These are phyloP conservation scores for Myotis findleyi DNA, from an alignment of 2,797 vertebrate species.

Conservation along the genomic window DNA sequence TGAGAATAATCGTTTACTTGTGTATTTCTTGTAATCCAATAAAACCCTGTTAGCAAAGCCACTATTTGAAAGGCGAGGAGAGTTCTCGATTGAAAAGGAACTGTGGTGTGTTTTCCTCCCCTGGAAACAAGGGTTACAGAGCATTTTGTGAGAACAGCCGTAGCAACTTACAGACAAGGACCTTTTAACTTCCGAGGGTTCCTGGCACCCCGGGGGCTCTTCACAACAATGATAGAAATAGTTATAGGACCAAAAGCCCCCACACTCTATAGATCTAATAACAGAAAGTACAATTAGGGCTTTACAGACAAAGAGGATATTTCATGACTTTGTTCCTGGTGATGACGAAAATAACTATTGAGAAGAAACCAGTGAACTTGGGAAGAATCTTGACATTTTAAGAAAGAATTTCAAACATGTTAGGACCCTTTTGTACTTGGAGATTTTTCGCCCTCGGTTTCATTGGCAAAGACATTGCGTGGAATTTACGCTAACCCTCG, in stretches of 20 bases:
- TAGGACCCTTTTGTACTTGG: background rate
- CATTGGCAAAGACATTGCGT: background rate
- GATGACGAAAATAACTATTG: background rate
- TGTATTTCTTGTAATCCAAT: constrained; percentile 11
- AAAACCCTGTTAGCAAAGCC: constrained; percentile 15
- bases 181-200: background rate
- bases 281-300: background rate
- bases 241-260: background rate
- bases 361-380: background rate
- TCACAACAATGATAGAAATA: background rate
- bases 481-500: fast-evolving
- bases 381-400: constrained; percentile 19
- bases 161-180: background rate
- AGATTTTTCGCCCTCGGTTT: background rate
- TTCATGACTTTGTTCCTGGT: background rate
- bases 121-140: background rate
- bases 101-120: background rate
- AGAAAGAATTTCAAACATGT: background rate
- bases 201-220: background rate
- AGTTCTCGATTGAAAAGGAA: background rate
- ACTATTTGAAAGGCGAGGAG: constrained; percentile 6
- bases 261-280: background rate
- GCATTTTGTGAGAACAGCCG: background rate
- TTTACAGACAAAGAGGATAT: background rate
- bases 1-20: constrained; percentile 33